Evolutionary conservation across 1,140 invertebrate genomes (phyloP).

Genomic region (Heterodera schachtii): DNA sequence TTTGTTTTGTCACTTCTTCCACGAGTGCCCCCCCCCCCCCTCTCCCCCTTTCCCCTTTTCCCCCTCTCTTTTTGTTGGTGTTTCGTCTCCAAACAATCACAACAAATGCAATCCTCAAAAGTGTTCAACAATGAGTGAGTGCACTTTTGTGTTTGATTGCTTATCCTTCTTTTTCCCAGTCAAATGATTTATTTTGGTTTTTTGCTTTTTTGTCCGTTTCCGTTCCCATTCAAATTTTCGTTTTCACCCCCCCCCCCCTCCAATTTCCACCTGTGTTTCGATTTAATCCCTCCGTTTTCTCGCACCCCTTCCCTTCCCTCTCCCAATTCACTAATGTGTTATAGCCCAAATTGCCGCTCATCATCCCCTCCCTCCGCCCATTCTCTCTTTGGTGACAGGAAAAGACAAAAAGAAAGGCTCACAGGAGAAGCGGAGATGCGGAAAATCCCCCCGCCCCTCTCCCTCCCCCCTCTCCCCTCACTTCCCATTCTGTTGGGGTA

Average conservation of each 20-base stretch:
- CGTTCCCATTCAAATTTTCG: too few species aligned
- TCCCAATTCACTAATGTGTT: not conserved
- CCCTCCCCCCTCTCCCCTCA: not conserved
- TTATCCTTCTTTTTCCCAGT: too few species aligned
- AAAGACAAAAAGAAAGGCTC: not conserved
- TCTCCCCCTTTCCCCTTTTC: not conserved
- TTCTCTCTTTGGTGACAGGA: not conserved
- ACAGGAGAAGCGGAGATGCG: not conserved
- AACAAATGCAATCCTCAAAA: too few species aligned
- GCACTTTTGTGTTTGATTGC: too few species aligned
- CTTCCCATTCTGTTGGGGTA: not conserved
- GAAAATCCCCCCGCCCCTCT: not conserved
- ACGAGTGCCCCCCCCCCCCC: not conserved
- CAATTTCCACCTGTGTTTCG: not conserved
- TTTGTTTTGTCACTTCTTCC: not conserved
- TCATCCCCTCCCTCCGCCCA: not conserved
- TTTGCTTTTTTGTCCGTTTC: too few species aligned
- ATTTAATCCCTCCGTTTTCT: not conserved
- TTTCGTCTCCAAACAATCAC: too few species aligned
- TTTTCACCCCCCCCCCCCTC: too few species aligned
- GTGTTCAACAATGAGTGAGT: too few species aligned
- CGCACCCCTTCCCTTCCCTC: too few species aligned
- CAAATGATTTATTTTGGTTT: too few species aligned
- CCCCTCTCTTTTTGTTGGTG: too few species aligned
- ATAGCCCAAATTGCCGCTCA: not conserved